Evolutionary conservation across 2,888 invertebrate genomes (phyloP).

Genomic region (Apodemia duryi): DNA sequence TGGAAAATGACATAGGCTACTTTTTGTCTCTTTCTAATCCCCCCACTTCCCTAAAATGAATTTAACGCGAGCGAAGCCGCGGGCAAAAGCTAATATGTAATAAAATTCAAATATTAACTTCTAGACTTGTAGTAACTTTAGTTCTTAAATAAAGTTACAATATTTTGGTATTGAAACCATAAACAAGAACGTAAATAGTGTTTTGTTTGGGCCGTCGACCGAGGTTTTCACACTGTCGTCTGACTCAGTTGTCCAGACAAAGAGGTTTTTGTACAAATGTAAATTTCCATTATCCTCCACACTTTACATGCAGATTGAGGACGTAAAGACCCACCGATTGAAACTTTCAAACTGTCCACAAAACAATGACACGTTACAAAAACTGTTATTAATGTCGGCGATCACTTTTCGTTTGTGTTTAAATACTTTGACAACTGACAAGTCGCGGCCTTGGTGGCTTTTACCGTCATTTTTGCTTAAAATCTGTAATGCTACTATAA

Average conservation of each 20-base stretch:
- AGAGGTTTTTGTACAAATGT: constrained; percentile 64
- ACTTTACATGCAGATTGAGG: constrained; percentile 68
- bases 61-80: too few relatives aligned
- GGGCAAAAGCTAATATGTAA: too few relatives aligned
- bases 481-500: too few relatives aligned
- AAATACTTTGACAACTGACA: constrained; percentile 40
- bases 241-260: constrained; percentile 58
- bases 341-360: constrained; percentile 49
- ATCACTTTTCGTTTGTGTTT: constrained; percentile 33
- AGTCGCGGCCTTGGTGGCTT: constrained; percentile 21
- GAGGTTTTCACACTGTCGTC: constrained; percentile 50
- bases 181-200: constrained; percentile 37
- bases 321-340: constrained; percentile 47
- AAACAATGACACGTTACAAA: constrained; percentile 40
- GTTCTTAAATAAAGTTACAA: not conserved
- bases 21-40: too few relatives aligned
- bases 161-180: constrained; percentile 34
- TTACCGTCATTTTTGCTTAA: not conserved
- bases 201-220: constrained; percentile 60
- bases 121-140: not conserved
- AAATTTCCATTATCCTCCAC: constrained; percentile 60
- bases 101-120: too few relatives aligned
- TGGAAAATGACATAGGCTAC: too few relatives aligned
- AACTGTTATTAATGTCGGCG: constrained; percentile 49
- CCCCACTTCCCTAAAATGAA: too few relatives aligned